Evolutionary conservation across 2,113 vertebrate genomes (phyloP), one percentile per base, ranked within the genome.

Genomic region (Salvator merianae): DNA sequence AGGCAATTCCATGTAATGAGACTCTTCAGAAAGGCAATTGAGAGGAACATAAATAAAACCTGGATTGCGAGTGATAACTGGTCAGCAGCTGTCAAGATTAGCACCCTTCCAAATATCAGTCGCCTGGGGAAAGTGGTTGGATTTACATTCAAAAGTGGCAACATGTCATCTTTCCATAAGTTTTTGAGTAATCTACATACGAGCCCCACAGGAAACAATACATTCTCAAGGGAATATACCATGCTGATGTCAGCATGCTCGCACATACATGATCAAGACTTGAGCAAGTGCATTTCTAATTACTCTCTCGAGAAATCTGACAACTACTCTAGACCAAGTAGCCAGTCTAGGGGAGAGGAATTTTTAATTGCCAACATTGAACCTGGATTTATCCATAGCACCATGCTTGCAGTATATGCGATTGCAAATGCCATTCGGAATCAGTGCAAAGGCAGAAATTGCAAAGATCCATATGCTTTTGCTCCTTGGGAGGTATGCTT

Each of bases 61-160:
- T 98, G 98, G 98, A 93, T 99, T 91, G 98, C 97, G n/a, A 98
- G 97, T 68, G 97, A 98, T 87, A 96, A 94, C 38, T 99, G 98
- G 98, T 97, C 98, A 0, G 93, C 94, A 3, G 92, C 96, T 28
- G 90, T 87, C 74, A 91, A 92, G 76, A 94, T 97, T 34, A 91
- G 91, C 62, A 92, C 88, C 22, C 91, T 96, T 75, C 88, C 95
- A 43, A 91, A 94, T 24, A 91, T 97, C 68, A 85, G 91, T n/a
- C 93, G 92, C 40, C 91, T 98, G 7, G 97, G 97, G 53, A 95
- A 95, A 18, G 84, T 99, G 36, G 91, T 98, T 59, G 98, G 97
- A 34, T 98, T 99, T 93, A 94, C 96, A 53, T 98, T 98, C 92
- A 97, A 95, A 93, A 96, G 89, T 22, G 95, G 96, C 86, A 87